Base-by-base conservation (phyloP, 2,797 vertebrate species). In the Gymnoscopelus microlampas region DNA sequence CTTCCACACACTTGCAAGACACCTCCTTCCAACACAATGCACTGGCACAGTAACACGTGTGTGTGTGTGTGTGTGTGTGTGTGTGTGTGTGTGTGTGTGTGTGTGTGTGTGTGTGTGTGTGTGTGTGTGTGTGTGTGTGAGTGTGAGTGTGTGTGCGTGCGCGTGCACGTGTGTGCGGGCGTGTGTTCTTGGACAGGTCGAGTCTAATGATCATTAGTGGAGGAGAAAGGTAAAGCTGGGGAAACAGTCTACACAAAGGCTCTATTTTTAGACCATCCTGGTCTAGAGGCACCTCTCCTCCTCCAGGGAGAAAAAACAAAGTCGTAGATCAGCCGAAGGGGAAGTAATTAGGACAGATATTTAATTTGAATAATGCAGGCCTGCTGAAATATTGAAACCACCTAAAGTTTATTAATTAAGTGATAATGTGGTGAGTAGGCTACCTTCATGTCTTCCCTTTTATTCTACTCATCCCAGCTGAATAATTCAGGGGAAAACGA, bases 271-370 rank as follows among this genome's bases (percentile, higher is more conserved):
- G 80, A 68, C 70, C 13, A 69, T 80, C 73, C 69, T 75, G 82
- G 74, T 83, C 85, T 39, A 60, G 77, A 86, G 85, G 85, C 78
- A 68, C 49, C 67, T 60, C 29, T 51, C 13, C 19, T n/a, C 24
- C 89, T 70, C 75, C 3, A 19, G 82, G 79, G 83, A 82, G 60
- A 59, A 60, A 83, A 88, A 90, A 88, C 76, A 89, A 83, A 89
- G 85, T 80, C 82, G 77, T 89, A 85, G 78, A 92, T 90, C 90
- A 89, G 84, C 88, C 81, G 26, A 51, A 73, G 74, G 85, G 84
- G 81, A 85, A 82, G 86, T 92, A 91, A 92, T 91, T 91, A 90
- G 83, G 84, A 86, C 84, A 90, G 81, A 89, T 89, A 87, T 90
- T 90, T 90, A 86, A 88, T 81, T 85, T 89, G 85, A 91, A 91